These are phyloP conservation scores for Orussus abietinus DNA, from an alignment of 1,140 invertebrate genomes.

Conservation along the genomic window DNA sequence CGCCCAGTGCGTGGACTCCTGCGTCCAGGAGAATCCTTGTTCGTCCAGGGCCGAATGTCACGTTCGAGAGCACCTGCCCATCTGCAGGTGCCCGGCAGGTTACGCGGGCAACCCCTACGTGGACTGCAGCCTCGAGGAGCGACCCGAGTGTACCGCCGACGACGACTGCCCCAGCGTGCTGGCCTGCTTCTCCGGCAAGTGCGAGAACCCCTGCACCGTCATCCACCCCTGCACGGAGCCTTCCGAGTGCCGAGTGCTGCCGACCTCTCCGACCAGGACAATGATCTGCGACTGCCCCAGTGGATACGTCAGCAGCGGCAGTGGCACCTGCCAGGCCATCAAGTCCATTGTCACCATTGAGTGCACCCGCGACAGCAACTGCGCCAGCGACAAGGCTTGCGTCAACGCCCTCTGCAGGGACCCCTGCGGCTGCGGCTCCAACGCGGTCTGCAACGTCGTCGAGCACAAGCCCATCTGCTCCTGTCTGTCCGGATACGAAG, in stretches of 20 bases:
- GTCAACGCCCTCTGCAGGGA: constrained; percentile 74
- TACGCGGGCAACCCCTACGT: constrained; percentile 77
- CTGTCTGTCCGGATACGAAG: constrained; percentile 74
- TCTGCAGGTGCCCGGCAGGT: constrained; percentile 75
- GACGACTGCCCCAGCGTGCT: constrained; percentile 73
- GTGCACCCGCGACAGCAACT: constrained; percentile 73
- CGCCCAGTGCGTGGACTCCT: constrained; percentile 82
- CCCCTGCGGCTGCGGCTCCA: constrained; percentile 76
- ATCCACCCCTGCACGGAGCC: constrained; percentile 77
- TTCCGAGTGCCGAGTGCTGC: constrained; percentile 74
- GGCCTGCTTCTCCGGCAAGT: constrained; percentile 78
- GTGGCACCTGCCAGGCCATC: constrained; percentile 70
- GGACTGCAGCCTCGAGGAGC: constrained; percentile 66
- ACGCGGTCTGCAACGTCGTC: constrained; percentile 74
- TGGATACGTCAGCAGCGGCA: constrained; percentile 81
- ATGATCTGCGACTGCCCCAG: constrained; percentile 86
- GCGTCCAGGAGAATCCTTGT: constrained; percentile 74
- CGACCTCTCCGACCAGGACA: constrained; percentile 76
- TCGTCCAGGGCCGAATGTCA: constrained; percentile 73
- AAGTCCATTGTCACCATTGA: constrained; percentile 62
- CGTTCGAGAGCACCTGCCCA: constrained; percentile 74
- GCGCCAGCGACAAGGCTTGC: constrained; percentile 71
- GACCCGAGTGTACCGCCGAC: constrained; percentile 76
- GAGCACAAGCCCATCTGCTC: constrained; percentile 82
- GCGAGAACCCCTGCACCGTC: constrained; percentile 75